Conservation (phyloP, 92 coral and sea anemone genomes). For the Bergia puertoricense region DNA sequence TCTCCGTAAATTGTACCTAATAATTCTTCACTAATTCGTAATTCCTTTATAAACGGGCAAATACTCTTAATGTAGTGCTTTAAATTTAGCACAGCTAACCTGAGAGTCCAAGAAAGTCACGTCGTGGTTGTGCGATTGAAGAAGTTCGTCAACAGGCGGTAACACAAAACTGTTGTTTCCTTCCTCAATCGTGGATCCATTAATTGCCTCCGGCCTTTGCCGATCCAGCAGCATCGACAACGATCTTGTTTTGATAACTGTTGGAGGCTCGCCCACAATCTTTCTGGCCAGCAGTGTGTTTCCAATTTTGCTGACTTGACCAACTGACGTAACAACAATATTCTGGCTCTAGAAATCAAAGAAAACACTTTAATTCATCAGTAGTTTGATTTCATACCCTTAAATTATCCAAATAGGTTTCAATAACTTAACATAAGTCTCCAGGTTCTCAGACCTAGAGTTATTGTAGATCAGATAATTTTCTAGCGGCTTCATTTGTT, state of each 20-base stretch:
- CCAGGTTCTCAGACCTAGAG: too few species aligned
- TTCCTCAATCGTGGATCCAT: background rate
- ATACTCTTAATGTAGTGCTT: too few species aligned
- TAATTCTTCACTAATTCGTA: too few species aligned
- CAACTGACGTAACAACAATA: background rate
- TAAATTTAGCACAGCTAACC: background rate
- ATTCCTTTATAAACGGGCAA: too few species aligned
- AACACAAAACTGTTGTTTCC: conserved; percentile 26
- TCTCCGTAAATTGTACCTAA: too few species aligned
- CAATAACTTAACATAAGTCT: too few species aligned
- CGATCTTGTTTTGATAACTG: conserved; percentile 2
- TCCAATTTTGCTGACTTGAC: conserved; percentile 26
- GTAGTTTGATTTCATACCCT: too few species aligned
- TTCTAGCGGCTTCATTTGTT: too few species aligned
- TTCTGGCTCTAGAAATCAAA: conserved; percentile 3
- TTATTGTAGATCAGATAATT: too few species aligned
- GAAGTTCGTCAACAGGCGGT: conserved; percentile 24
- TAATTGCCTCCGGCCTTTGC: conserved; percentile 4
- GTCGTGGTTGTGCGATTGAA: background rate
- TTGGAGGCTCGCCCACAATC: conserved; percentile 35
- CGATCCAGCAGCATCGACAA: conserved; percentile 23
- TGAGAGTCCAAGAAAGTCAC: conserved; percentile 14
- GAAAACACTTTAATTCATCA: too few species aligned
- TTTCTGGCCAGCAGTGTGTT: conserved; percentile 18
- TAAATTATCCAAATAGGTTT: too few species aligned